Evolutionary conservation across 2,113 vertebrate species (phyloP).

Genomic region (Xyrauchen texanus): DNA sequence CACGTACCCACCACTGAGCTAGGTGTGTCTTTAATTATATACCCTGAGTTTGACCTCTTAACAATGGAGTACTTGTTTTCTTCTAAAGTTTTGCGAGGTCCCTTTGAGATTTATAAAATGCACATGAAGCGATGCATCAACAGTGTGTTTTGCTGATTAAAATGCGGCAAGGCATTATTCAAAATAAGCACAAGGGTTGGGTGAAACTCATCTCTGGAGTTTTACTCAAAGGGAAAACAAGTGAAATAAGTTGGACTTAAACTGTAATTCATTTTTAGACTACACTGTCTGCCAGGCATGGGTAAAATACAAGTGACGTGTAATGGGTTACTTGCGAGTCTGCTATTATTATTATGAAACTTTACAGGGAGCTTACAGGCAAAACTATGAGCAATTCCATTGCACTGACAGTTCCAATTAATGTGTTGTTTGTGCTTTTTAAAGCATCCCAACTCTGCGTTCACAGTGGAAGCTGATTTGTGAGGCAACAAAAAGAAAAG

Average conservation of each 20-base stretch:
- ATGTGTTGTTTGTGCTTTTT: conserved; percentile 64
- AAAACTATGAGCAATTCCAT: conserved; percentile 53
- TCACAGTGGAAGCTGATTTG: conserved; percentile 44
- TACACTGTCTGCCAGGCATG: conserved; percentile 25
- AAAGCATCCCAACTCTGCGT: conserved; percentile 46
- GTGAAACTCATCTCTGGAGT: conserved; percentile 41
- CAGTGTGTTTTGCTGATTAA: conserved; percentile 52
- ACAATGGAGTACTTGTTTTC: conserved; percentile 45
- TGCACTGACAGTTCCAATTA: conserved; percentile 61
- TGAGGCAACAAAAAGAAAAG: conserved; percentile 37
- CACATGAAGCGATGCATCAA: conserved; percentile 45
- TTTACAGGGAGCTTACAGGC: conserved; percentile 49
- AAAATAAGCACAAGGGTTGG: conserved; percentile 42
- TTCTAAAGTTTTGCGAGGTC: conserved; percentile 46
- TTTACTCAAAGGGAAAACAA: conserved; percentile 45
- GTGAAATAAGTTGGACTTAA: conserved; percentile 53
- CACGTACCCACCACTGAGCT: conserved; percentile 39
- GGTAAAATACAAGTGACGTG: conserved; percentile 47
- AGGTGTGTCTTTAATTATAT: conserved; percentile 60
- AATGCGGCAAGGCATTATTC: conserved; percentile 52
- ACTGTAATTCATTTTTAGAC: conserved; percentile 54
- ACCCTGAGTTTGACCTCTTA: conserved; percentile 56
- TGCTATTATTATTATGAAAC: conserved; percentile 50
- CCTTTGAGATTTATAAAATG: conserved; percentile 52
- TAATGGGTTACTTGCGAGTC: conserved; percentile 58